A percentile compares a stretch with the other conserved stretches of the same genome.
Evolutionary conservation across 2,888 invertebrate genomes (phyloP).

Genomic region (Bellardia pandia): DNA sequence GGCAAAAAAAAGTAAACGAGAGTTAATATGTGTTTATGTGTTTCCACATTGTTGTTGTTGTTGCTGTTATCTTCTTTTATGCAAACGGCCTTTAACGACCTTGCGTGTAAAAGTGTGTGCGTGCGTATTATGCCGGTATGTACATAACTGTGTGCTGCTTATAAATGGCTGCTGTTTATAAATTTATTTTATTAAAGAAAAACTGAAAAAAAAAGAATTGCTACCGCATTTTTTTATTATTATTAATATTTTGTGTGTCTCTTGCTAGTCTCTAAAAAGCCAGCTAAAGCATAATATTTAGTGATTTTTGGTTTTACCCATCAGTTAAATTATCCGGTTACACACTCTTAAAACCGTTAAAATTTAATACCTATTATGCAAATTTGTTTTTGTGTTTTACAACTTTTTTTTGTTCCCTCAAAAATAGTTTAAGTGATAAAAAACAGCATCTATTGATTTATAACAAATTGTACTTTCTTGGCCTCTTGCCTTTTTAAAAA

Average conservation of each 20-base stretch:
- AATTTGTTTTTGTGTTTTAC: slow-evolving; percentile 6
- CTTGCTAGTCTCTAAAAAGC: neutral
- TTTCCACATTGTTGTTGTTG: slow-evolving; percentile 44
- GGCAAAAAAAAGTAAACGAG: slow-evolving; percentile 14
- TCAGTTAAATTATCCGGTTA: neutral
- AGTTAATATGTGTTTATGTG: slow-evolving; percentile 38
- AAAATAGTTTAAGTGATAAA: no score
- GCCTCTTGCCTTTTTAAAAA: no score
- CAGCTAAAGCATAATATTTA: neutral
- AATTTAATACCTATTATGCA: slow-evolving; percentile 24
- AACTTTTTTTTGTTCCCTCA: neutral
- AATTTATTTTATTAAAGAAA: slow-evolving; percentile 12
- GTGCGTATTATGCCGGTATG: slow-evolving; percentile 23
- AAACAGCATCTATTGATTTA: no score
- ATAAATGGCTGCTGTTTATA: neutral
- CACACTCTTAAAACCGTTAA: slow-evolving; percentile 6
- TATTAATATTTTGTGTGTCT: slow-evolving; percentile 2
- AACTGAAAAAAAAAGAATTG: slow-evolving; percentile 36
- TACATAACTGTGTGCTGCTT: neutral
- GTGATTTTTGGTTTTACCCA: neutral
- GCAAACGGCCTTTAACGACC: slow-evolving; percentile 83
- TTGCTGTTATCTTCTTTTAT: slow-evolving; percentile 75
- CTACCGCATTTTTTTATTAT: slow-evolving; percentile 56
- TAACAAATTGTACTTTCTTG: no score
- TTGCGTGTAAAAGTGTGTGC: slow-evolving; percentile 73